phyloP scores from a whole-genome alignment of 1,140 invertebrate genomes.

The Macrosteles quadrilineatus region DNA sequence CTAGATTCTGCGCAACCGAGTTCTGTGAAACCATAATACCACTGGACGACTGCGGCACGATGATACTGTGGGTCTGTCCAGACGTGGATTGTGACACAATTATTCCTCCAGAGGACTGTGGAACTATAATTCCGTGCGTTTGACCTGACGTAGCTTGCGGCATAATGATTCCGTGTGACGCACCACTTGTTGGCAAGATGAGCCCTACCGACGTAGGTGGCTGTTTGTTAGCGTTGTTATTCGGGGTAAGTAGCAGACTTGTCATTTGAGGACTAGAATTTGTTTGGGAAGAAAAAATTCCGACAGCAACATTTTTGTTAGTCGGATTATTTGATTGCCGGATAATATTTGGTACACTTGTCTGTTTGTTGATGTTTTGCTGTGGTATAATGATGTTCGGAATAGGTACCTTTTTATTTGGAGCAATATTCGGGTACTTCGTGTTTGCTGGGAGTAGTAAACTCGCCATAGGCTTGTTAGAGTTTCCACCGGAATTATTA shows the following conservation, averaged over 20 bases:
- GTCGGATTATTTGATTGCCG: slow-evolving; percentile 7
- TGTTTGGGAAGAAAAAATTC: background rate
- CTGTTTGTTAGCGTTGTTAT: background rate
- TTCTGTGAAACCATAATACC: background rate
- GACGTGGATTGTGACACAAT: background rate
- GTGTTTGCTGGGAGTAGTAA: slow-evolving; percentile 3
- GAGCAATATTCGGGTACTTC: slow-evolving; percentile 16
- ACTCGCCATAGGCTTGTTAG: background rate
- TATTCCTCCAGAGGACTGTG: background rate
- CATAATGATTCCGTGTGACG: background rate
- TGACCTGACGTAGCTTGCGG: background rate
- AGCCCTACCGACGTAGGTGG: slow-evolving; percentile 10
- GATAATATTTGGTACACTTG: slow-evolving; percentile 29
- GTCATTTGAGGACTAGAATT: background rate
- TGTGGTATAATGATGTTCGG: slow-evolving; percentile 15
- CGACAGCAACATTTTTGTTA: background rate
- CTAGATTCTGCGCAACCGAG: background rate
- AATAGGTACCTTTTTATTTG: slow-evolving; percentile 19
- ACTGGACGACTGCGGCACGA: background rate
- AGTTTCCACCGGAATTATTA: background rate
- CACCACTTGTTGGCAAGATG: slow-evolving; percentile 8
- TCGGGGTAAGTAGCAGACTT: slow-evolving; percentile 5
- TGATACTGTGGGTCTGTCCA: background rate
- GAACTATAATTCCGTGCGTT: slow-evolving; percentile 5
- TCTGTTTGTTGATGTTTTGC: slow-evolving; percentile 10